A percentile compares a stretch with the other conserved stretches of the same genome.
These are phyloP conservation scores for Dermolepida albohirtum DNA, from an alignment of 2,888 invertebrate genomes.

Conservation along the genomic window DNA sequence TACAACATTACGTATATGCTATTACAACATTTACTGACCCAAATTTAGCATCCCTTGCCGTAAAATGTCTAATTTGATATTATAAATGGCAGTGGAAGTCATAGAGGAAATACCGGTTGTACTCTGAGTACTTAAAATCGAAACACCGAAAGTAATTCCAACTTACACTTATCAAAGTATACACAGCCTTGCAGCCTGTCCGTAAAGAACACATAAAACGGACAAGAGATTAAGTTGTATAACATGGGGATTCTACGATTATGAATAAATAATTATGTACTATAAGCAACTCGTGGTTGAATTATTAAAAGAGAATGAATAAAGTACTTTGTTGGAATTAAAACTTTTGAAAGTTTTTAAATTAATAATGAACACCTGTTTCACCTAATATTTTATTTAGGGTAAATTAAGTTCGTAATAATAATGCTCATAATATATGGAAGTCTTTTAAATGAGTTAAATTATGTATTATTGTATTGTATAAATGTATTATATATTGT, in stretches of 20 bases:
- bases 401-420: too few relatives aligned
- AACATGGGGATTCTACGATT: conserved; percentile 1
- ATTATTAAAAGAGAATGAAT: conserved; percentile 15
- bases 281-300: conserved; percentile 1
- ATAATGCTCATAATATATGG: too few relatives aligned
- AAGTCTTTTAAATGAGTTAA: too few relatives aligned
- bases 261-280: conserved; percentile 2
- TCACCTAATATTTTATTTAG: too few relatives aligned
- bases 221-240: conserved; percentile 13
- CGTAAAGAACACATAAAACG: conserved; percentile 1
- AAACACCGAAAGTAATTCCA: conserved; percentile 25
- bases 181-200: neutral
- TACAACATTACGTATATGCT: too few relatives aligned
- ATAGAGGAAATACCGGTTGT: neutral
- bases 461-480: too few relatives aligned
- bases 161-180: conserved; percentile 22
- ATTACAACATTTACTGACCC: neutral
- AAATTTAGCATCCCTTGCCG: neutral
- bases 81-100: neutral
- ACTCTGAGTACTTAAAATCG: conserved; percentile 3
- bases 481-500: too few relatives aligned
- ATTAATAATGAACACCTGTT: too few relatives aligned
- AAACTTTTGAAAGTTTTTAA: too few relatives aligned
- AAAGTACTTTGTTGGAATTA: neutral
- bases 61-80: conserved; percentile 14